Base-by-base conservation (phyloP, 1,140 invertebrate species). In the Drosophila tristis region DNA sequence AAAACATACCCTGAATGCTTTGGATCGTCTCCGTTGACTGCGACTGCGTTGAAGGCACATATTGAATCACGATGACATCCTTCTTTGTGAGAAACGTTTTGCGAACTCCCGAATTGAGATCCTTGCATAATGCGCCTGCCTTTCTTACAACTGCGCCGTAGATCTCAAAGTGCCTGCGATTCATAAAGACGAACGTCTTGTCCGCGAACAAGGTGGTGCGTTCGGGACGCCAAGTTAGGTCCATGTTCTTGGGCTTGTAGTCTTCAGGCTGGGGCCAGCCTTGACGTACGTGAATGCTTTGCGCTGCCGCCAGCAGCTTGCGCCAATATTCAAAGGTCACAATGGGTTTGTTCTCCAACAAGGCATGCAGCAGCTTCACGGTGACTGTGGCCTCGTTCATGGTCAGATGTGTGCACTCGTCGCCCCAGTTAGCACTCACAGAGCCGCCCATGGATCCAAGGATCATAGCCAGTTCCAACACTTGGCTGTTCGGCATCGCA, bases 301-400 rank as follows among this genome's bases (percentile, higher is more conserved):
- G 80, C 0, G 94, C 80, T 20, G 93, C 90, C 64, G 93, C 87
- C 2, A 94, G 42, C 57, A 94, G 92, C 31, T 93, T 92, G 25
- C 92, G 91, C 93, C 96, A 95, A 90, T 94, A 96, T 4, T 93
- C 90, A 13, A 93, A 90, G 8, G 93, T 94, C 0, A 96, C 95
- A 75, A 96, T 95, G 6, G 93, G 93, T 44, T 93, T 94, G 44
- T 93, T 93, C 60, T 94, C 93, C 2, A 95, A 93, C 71, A 96
- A 89, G 4, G 95, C 95, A 84, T 94, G 93, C 8, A 96, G 90
- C 26, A 95, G 94, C 93, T 96, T 96, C 1, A 95, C 93, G 9
- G 95, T 96, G 15, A 96, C 92, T 15, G 93, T 94, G 25, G 95
- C 93, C 20, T 93, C 93, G 45, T 94, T 93, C 94, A 96, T 95